A percentile compares a stretch with the other conserved stretches of the same genome.
Evolutionary conservation across 1,140 invertebrate genomes (phyloP).

Genomic region (Bombus confusus): DNA sequence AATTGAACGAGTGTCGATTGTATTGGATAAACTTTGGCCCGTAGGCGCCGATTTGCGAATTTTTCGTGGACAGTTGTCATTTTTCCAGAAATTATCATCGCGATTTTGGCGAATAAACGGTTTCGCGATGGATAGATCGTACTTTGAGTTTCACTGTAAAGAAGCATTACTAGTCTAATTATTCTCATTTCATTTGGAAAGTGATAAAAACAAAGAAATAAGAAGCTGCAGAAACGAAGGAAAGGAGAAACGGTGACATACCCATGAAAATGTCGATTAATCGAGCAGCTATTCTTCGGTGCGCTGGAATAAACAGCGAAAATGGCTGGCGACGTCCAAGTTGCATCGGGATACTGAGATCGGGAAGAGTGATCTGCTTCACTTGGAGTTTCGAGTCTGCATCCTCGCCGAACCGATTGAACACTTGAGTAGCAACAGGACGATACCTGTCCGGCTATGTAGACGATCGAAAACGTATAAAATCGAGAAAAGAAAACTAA

Average conservation of each 20-base stretch:
- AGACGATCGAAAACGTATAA: neutral
- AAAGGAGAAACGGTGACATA: constrained; percentile 54
- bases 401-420: constrained; percentile 85
- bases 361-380: constrained; percentile 86
- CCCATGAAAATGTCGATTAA: constrained; percentile 89
- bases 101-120: neutral
- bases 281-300: constrained; percentile 86
- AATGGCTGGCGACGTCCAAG: constrained; percentile 87
- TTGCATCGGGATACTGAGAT: constrained; percentile 86
- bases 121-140: neutral
- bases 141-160: neutral
- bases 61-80: no score
- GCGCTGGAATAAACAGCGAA: constrained; percentile 89
- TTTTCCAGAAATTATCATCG: neutral
- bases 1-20: no score
- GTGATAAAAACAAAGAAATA: neutral
- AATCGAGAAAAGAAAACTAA: neutral
- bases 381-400: constrained; percentile 84
- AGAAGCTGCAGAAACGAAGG: neutral
- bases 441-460: constrained; percentile 86
- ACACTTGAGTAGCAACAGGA: constrained; percentile 80
- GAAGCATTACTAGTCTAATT: no score
- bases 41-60: no score
- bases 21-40: no score
- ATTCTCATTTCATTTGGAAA: no score